phyloP scores from a whole-genome alignment of 2,797 vertebrate species.

The Triplophysa yarkandensis region DNA sequence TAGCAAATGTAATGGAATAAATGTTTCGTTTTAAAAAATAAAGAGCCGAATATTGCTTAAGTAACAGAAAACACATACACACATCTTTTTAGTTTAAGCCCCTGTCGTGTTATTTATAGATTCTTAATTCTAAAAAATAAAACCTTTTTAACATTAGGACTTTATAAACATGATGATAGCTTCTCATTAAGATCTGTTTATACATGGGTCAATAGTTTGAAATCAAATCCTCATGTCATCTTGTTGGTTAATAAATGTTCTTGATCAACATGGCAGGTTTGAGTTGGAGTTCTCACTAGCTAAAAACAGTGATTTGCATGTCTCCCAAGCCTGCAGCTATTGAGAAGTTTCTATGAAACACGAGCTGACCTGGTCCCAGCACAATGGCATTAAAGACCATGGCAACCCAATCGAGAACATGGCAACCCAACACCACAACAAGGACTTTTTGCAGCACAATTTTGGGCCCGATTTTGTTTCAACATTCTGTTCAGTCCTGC shows the following conservation, averaged over 20 bases:
- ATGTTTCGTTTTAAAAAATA: not conserved
- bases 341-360: slow-evolving; percentile 29
- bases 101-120: too few relatives aligned
- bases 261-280: slow-evolving; percentile 13
- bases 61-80: not conserved
- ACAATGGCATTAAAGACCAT: not conserved
- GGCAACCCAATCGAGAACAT: not conserved
- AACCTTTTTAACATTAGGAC: too few relatives aligned
- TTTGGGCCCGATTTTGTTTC: not conserved
- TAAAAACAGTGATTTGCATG: slow-evolving; percentile 43
- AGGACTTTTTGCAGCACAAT: not conserved
- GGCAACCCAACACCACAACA: not conserved
- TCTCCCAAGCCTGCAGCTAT: slow-evolving; percentile 45
- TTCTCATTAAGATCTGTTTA: not conserved
- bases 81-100: too few relatives aligned
- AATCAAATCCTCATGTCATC: slow-evolving; percentile 9
- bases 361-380: not conserved
- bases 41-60: not conserved
- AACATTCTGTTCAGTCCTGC: slow-evolving; percentile 17
- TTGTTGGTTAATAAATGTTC: slow-evolving; percentile 5
- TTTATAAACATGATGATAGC: too few relatives aligned
- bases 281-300: slow-evolving; percentile 4
- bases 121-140: too few relatives aligned
- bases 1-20: too few relatives aligned
- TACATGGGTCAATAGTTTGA: too few relatives aligned